Evolutionary conservation across 2,888 invertebrate genomes (phyloP).

Genomic region (Hartigia nigra): DNA sequence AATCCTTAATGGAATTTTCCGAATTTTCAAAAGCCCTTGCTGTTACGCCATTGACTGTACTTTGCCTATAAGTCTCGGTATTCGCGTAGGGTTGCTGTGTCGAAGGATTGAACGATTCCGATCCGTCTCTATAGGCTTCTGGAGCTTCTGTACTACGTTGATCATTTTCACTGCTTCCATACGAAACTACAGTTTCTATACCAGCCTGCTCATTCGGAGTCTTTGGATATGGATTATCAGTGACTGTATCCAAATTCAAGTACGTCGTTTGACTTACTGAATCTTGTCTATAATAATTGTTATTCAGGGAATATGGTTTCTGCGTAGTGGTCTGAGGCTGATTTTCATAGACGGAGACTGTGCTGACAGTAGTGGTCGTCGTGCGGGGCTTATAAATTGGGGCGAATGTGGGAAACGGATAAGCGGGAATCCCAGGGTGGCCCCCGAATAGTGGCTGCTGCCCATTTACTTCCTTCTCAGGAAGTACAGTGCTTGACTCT

Average conservation of each 20-base stretch:
- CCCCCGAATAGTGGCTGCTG: slow-evolving; percentile 51
- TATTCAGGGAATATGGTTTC: slow-evolving; percentile 30
- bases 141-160: slow-evolving; percentile 20
- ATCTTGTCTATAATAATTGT: slow-evolving; percentile 37
- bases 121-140: neutral
- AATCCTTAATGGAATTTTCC: neutral
- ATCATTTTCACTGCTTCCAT: slow-evolving; percentile 22
- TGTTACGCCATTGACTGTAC: neutral
- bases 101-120: neutral
- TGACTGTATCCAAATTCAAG: slow-evolving; percentile 33
- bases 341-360: slow-evolving; percentile 1
- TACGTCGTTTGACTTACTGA: slow-evolving; percentile 31
- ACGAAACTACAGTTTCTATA: slow-evolving; percentile 15
- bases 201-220: slow-evolving; percentile 27
- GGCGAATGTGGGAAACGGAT: slow-evolving; percentile 52
- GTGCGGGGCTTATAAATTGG: slow-evolving; percentile 55
- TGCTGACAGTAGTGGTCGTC: slow-evolving; percentile 17
- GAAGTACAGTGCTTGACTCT: slow-evolving; percentile 29
- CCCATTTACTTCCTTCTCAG: slow-evolving; percentile 60
- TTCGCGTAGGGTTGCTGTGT: slow-evolving; percentile 27
- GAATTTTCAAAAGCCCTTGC: neutral
- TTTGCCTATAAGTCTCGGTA: slow-evolving; percentile 33
- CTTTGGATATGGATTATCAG: slow-evolving; percentile 34
- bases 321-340: slow-evolving; percentile 32
- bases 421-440: slow-evolving; percentile 45